Evolutionary conservation across 2,797 vertebrate genomes (phyloP), one percentile per base, ranked within the genome.

Genomic region (Agapornis canus): DNA sequence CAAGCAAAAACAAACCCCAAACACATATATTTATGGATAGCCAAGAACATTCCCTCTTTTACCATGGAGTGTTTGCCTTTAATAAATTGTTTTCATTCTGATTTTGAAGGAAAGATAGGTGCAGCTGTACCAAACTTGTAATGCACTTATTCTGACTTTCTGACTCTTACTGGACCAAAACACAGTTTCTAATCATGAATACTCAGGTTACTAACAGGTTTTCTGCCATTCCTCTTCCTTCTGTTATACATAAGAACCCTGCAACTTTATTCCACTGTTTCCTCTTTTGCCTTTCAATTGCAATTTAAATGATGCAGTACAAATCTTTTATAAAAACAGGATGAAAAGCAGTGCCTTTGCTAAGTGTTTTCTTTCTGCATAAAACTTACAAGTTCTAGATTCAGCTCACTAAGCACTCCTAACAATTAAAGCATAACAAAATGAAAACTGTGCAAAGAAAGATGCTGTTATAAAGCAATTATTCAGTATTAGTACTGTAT

Each of bases 341-440:
- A 35, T 23, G 22, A 57, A 35, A 57, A 57, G 54, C 22, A 57
- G n/a, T 57, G n/a, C n/a, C 14, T 35, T 57, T 57, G n/a, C 17
- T 68, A 47, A 45, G 22, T 22, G 8, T 51, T 35, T 57, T 51
- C 20, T 40, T 89, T 27, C 35, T 78, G 45, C 31, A 14, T 75
- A 45, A 61, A 64, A 22, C 20, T 48, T 54, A 39, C 16, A 52
- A 76, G 22, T 94, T 76, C 39, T 61, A 29, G 56, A 95, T 54
- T 81, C 86, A 92, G 27, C 18, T 92, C 19, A 21, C 16, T 37
- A 79, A 78, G 37, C 19, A 37, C 22, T 81, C 9, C 20, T 89
- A 66, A 76, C 22, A 86, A 89, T 95, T 93, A 95, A 68, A 49
- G 26, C 11, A 43, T 64, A 87, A 90, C 56, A 35, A 35, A 92